Conservation (phyloP, 2,797 vertebrate genomes). For the Peromyscus attwateri region DNA sequence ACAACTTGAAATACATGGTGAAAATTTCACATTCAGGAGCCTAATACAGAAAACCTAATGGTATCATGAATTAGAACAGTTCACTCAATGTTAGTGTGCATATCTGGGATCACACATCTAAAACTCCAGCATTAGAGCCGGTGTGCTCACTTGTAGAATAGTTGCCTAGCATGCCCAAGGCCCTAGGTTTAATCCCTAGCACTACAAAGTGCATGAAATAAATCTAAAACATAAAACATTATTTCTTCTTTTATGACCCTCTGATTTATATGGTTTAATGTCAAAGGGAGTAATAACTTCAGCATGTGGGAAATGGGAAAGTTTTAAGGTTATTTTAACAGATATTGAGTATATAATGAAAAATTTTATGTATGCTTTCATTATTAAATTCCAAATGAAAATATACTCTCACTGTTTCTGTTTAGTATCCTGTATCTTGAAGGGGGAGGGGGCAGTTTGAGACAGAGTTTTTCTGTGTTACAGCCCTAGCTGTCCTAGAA, state of each 20-base stretch:
- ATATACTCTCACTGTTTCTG: background rate
- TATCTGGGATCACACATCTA: background rate
- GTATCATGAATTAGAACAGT: background rate
- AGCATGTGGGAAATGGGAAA: constrained; percentile 39
- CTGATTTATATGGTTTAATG: background rate
- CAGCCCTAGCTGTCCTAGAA: background rate
- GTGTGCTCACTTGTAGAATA: background rate
- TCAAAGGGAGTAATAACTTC: constrained; percentile 11
- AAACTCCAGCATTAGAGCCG: background rate
- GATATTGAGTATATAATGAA: constrained; percentile 19
- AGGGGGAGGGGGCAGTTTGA: background rate
- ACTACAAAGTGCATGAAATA: background rate
- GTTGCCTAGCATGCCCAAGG: background rate
- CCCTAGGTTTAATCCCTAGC: background rate
- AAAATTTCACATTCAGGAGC: constrained; percentile 6
- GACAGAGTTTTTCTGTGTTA: background rate
- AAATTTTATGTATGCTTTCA: constrained; percentile 57
- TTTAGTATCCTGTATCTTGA: constrained; percentile 25
- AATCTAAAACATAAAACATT: background rate
- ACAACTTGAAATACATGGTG: background rate
- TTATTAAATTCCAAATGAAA: constrained; percentile 13
- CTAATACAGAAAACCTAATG: background rate
- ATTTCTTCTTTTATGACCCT: constrained; percentile 22
- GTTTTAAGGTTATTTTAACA: constrained; percentile 55
- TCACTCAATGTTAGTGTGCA: background rate